These are phyloP conservation scores for Drosophila simulans DNA, from an alignment of 1,140 invertebrate genomes.

Conservation along the genomic window DNA sequence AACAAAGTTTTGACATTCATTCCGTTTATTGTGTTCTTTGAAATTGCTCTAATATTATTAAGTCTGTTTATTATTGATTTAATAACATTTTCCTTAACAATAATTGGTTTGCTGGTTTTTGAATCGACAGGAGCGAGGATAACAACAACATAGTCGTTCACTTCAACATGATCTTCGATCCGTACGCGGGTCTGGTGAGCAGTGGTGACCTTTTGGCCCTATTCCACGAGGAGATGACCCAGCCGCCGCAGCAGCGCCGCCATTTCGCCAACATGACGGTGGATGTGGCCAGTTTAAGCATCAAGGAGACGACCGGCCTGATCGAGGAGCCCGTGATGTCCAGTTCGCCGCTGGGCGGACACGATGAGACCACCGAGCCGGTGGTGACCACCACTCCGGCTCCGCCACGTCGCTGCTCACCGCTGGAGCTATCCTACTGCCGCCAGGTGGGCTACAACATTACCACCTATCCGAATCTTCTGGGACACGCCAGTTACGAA, in stretches of 20 bases:
- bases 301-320: constrained; percentile 86
- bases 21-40: too few species aligned
- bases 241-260: constrained; percentile 82
- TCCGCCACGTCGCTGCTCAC: constrained; percentile 88
- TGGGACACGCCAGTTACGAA: constrained; percentile 88
- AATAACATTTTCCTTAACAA: too few species aligned
- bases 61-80: too few species aligned
- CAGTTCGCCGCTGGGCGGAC: constrained; percentile 74
- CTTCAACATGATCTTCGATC: constrained; percentile 90
- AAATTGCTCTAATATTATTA: too few species aligned
- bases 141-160: constrained; percentile 89
- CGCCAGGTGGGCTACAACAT: constrained; percentile 90
- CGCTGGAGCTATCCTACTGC: constrained; percentile 89
- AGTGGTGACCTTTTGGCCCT: constrained; percentile 78
- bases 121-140: constrained; percentile 86
- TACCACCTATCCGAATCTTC: constrained; percentile 93
- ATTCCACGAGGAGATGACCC: constrained; percentile 76
- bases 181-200: constrained; percentile 84
- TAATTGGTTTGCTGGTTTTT: too few species aligned
- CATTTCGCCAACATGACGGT: constrained; percentile 88
- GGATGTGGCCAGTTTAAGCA: constrained; percentile 88
- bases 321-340: constrained; percentile 81
- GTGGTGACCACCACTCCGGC: constrained; percentile 68
- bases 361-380: constrained; percentile 71
- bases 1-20: too few species aligned